phyloP scores from a whole-genome alignment of 2,113 vertebrate species.

The Columba livia region DNA sequence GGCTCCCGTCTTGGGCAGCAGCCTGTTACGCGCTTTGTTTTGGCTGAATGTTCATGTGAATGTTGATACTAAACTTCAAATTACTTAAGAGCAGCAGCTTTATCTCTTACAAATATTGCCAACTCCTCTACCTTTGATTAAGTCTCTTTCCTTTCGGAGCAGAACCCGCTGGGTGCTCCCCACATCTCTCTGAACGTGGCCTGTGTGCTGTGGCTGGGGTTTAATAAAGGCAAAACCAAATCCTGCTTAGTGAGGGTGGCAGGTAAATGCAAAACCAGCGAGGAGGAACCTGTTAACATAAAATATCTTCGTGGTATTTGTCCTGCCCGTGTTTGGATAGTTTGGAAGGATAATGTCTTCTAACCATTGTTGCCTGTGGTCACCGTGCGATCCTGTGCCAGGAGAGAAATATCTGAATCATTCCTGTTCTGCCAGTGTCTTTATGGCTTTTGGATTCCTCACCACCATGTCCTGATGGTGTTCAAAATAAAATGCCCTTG shows the following conservation, averaged over 20 bases:
- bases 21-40: background rate
- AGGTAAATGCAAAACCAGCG: background rate
- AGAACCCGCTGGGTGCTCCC: rapidly evolving
- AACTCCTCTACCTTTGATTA: background rate
- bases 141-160: background rate
- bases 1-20: background rate
- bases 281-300: background rate
- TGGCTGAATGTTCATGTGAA: background rate
- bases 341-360: background rate
- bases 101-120: background rate
- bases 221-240: background rate
- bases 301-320: background rate
- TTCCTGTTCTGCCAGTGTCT: background rate
- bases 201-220: background rate
- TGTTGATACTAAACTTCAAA: background rate
- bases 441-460: background rate
- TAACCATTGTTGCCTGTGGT: background rate
- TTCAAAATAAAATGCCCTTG: background rate
- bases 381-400: background rate
- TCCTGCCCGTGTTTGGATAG: background rate
- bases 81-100: background rate
- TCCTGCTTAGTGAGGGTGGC: background rate
- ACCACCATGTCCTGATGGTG: background rate
- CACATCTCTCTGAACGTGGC: rapidly evolving
- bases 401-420: background rate